These are phyloP conservation scores for Cosmopolites sordidus DNA, from an alignment of 2,888 invertebrate genomes.

Conservation along the genomic window DNA sequence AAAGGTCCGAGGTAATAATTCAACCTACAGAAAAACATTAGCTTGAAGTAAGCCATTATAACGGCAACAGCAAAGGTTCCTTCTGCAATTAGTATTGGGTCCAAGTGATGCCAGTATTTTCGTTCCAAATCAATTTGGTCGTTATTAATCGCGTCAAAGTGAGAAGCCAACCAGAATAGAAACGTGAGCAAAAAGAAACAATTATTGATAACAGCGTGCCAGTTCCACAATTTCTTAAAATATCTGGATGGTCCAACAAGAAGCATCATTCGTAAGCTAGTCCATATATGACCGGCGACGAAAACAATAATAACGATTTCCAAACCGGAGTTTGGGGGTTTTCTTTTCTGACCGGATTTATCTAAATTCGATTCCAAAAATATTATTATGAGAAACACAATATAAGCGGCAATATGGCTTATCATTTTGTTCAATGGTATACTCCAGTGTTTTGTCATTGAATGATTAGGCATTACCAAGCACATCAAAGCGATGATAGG, in stretches of 20 bases:
- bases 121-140: constrained; percentile 54
- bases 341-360: constrained; percentile 54
- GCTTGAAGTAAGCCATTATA: constrained; percentile 61
- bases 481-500: constrained; percentile 50
- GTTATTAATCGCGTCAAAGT: constrained; percentile 50
- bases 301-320: constrained; percentile 49
- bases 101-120: constrained; percentile 62
- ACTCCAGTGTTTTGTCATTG: constrained; percentile 53
- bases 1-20: constrained; percentile 63
- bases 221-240: constrained; percentile 59
- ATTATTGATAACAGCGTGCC: constrained; percentile 60
- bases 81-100: constrained; percentile 62
- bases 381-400: constrained; percentile 61
- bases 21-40: constrained; percentile 61
- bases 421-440: constrained; percentile 70
- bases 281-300: constrained; percentile 56
- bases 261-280: constrained; percentile 54
- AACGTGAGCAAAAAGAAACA: constrained; percentile 58
- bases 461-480: constrained; percentile 48
- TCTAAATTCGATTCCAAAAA: constrained; percentile 59
- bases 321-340: constrained; percentile 57
- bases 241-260: constrained; percentile 56
- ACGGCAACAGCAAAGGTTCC: constrained; percentile 63
- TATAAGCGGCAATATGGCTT: constrained; percentile 62
- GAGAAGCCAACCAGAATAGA: constrained; percentile 59